A percentile compares a stretch with the other conserved stretches of the same genome.
These are phyloP conservation scores for Mantis religiosa DNA, from an alignment of 2,888 invertebrate genomes.

Conservation along the genomic window DNA sequence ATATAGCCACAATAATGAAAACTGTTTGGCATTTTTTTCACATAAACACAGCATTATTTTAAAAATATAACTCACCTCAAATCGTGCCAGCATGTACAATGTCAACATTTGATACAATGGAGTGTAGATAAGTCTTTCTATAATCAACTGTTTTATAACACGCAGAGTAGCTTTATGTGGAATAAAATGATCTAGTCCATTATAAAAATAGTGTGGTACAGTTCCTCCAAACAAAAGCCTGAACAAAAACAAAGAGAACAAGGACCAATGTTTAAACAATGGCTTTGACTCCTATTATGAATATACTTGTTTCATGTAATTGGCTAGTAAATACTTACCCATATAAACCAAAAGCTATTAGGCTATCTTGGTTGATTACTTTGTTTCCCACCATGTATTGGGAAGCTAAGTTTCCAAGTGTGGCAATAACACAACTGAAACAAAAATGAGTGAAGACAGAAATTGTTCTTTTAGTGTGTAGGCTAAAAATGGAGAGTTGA, in stretches of 20 bases:
- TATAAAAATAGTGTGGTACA: conserved; percentile 74
- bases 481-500: too few species aligned
- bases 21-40: too few species aligned
- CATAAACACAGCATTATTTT: too few species aligned
- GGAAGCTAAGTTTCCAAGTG: conserved; percentile 67
- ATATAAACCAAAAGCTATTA: conserved; percentile 69
- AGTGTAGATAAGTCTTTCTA: conserved; percentile 69
- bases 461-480: not conserved
- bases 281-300: conserved; percentile 37
- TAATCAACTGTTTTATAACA: conserved; percentile 57
- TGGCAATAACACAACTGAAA: conserved; percentile 66
- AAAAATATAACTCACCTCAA: conserved; percentile 53
- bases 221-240: conserved; percentile 77
- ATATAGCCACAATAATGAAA: too few species aligned
- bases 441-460: not conserved
- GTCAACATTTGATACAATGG: conserved; percentile 69
- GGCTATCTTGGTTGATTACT: conserved; percentile 59
- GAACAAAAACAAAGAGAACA: conserved; percentile 32
- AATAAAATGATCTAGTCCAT: conserved; percentile 56
- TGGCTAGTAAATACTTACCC: conserved; percentile 57
- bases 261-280: conserved; percentile 47
- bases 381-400: conserved; percentile 66
- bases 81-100: conserved; percentile 66
- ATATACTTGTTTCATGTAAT: conserved; percentile 59
- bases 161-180: conserved; percentile 50